Evolutionary conservation across 2,888 invertebrate genomes (phyloP).

Genomic region (Stomorhina lunata): DNA sequence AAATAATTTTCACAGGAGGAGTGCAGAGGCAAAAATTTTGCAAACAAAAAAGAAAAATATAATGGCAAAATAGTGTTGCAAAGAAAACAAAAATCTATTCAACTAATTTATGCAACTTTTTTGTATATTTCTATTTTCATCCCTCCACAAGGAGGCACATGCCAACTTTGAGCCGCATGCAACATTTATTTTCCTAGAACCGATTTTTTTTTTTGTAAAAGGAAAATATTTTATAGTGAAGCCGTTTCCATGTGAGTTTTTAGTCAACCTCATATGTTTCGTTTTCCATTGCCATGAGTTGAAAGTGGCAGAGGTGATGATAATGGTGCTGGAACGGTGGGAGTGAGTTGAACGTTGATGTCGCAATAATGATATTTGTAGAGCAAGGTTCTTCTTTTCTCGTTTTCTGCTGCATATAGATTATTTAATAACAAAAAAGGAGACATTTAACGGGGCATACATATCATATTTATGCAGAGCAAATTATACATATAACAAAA

Average conservation of each 20-base stretch:
- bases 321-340: background rate
- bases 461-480: conserved; percentile 31
- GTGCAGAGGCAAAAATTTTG: background rate
- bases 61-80: conserved; percentile 30
- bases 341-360: background rate
- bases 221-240: too few relatives aligned
- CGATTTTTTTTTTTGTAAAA: background rate
- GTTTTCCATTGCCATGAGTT: conserved; percentile 17
- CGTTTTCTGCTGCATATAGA: conserved; percentile 15
- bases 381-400: conserved; percentile 8
- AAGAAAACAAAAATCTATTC: conserved; percentile 26
- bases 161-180: background rate
- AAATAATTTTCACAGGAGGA: background rate
- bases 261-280: background rate
- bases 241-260: background rate
- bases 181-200: background rate
- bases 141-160: conserved; percentile 5
- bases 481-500: background rate
- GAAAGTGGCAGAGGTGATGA: conserved; percentile 1
- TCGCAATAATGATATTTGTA: conserved; percentile 52
- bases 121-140: background rate
- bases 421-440: conserved; percentile 28
- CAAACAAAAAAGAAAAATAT: background rate
- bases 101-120: conserved; percentile 55
- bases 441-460: background rate